These are phyloP conservation scores for Vireo griseus DNA, from an alignment of 2,797 vertebrate species.

Conservation along the genomic window DNA sequence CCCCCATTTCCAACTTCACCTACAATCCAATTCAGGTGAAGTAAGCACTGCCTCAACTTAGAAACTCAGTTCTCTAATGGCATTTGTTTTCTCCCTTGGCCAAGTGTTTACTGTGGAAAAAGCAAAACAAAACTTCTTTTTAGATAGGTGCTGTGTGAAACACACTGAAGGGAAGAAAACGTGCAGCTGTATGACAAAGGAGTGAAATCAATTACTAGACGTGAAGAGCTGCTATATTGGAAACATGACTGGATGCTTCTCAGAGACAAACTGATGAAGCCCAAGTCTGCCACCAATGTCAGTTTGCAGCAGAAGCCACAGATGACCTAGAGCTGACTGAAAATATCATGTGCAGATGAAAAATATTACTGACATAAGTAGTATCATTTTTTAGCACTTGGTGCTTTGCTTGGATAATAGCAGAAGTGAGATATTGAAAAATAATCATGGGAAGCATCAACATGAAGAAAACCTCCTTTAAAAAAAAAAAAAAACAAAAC, in stretches of 20 bases:
- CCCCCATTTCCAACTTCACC: background rate
- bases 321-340: background rate
- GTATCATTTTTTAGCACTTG: background rate
- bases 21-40: background rate
- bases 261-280: background rate
- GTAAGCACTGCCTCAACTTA: background rate
- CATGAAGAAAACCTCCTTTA: accelerated
- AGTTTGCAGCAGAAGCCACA: background rate
- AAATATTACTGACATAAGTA: background rate
- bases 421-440: background rate
- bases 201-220: constrained; percentile 1
- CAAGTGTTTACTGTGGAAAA: background rate
- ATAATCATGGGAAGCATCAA: background rate
- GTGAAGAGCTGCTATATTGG: background rate
- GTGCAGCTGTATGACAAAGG: background rate
- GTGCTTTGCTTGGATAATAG: background rate
- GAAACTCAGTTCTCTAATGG: background rate
- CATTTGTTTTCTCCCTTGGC: background rate
- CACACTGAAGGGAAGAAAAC: background rate
- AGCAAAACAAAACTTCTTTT: background rate
- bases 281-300: background rate
- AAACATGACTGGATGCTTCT: background rate
- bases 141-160: background rate
- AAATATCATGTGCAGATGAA: background rate
- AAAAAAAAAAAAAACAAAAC: background rate